Percentiles rank a stretch among this genome's conserved stretches.
Evolutionary conservation across 2,113 vertebrate species (phyloP).

Genomic region (Nipponia nippon): DNA sequence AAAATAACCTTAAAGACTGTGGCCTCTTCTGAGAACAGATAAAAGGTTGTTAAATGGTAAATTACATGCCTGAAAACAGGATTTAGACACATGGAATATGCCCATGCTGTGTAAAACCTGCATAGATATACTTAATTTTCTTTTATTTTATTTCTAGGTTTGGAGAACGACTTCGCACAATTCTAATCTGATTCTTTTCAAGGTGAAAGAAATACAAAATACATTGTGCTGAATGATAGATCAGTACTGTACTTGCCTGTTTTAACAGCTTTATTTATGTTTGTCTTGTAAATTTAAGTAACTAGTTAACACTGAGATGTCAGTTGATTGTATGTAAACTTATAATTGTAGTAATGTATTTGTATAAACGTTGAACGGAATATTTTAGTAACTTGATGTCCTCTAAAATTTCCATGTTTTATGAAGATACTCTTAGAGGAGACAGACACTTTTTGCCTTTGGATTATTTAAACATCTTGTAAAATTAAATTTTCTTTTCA

Average conservation of each 20-base stretch:
- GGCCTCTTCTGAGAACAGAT: conserved; percentile 87
- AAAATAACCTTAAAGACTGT: conserved; percentile 99
- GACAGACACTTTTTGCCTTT: conserved; percentile 61
- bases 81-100: conserved; percentile 41
- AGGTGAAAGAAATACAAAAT: conserved; percentile 62
- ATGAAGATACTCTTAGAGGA: conserved; percentile 60
- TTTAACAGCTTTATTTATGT: conserved; percentile 95
- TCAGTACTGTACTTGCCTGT: conserved; percentile 86
- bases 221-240: conserved; percentile 73
- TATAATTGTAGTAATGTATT: conserved; percentile 83
- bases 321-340: conserved; percentile 81
- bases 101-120: conserved; percentile 62
- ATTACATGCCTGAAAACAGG: conserved; percentile 36
- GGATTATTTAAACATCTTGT: conserved; percentile 69
- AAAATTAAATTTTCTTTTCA: conserved; percentile 67
- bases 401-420: conserved; percentile 67
- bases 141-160: conserved; percentile 64
- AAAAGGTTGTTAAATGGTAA: conserved; percentile 47
- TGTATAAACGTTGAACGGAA: conserved; percentile 75
- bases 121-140: conserved; percentile 61
- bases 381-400: conserved; percentile 83
- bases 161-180: conserved; percentile 62
- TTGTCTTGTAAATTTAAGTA: conserved; percentile 85
- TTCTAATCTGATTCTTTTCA: conserved; percentile 68
- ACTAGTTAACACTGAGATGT: conserved; percentile 72